Evolutionary conservation across 1,140 invertebrate genomes (phyloP), one percentile per base, ranked within the genome.

Genomic region (Bicyclus anynana): DNA sequence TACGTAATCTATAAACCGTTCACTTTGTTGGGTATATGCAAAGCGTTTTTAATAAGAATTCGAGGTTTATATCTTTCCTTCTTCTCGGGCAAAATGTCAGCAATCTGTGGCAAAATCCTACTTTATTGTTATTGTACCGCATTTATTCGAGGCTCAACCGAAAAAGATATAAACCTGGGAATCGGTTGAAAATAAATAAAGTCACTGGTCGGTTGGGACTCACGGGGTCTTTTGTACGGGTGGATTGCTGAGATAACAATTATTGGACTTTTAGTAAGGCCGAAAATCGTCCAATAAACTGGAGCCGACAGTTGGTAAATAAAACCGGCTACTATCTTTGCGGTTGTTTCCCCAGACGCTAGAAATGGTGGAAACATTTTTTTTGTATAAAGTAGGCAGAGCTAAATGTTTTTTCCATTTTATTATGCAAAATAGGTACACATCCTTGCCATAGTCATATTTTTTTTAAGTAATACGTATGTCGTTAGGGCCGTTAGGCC

Each of bases 81-180:
- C 74, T 77, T 80, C 73, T 81, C 73, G 63, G 68, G 74, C 79
- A 83, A 78, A 84, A 85, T 84, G 84, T 85, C 82, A 82, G 82
- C 78, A 80, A 87, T 85, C 82, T 84, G 77, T 69, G 72, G 69
- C 70, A 67, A 84, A 87, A 85, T 82, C 81, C 82, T 77, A 77
- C 78, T 87, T 87, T 85, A 84, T 84, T 84, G 80, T 85, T 85
- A 83, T 79, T 81, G 79, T 83, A 73, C 75, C 77, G 76, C 79
- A 74, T 84, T 83, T 84, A 84, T 82, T 80, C 69, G 75, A 73
- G 65, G 74, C 76, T 83, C 73, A 70, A 74, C 63, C 69, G 65
- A 70, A 74, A 72, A 67, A 77, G 74, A 80, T 84, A 81, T 81
- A 83, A 84, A 85, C 80, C 74, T 80, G 74, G 65, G 55, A 80